phyloP scores from a whole-genome alignment of 2,888 invertebrate species.

The Drosophila testacea region DNA sequence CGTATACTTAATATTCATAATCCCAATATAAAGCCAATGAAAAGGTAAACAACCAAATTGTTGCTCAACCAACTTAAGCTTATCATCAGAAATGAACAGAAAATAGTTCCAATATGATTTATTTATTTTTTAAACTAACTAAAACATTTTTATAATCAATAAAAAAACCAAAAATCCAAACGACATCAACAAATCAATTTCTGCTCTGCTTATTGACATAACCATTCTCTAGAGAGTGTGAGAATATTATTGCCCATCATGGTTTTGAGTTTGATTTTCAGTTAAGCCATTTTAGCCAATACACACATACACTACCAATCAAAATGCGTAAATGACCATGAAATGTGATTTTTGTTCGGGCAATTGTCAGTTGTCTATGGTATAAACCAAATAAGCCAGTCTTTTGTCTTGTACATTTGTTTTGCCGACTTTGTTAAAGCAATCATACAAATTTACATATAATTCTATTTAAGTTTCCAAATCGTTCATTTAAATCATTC shows the following conservation, averaged over 20 bases:
- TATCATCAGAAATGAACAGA: conserved; percentile 13
- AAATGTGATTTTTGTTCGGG: conserved; percentile 60
- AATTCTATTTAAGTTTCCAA: not conserved
- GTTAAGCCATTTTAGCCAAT: conserved; percentile 34
- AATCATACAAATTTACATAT: conserved; percentile 9
- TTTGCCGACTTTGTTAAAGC: conserved; percentile 65
- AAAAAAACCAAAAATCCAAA: conserved; percentile 2
- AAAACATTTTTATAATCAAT: not conserved
- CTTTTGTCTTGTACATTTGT: conserved; percentile 67
- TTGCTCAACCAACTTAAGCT: conserved; percentile 46
- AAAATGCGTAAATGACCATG: conserved; percentile 72
- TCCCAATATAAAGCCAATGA: conserved; percentile 21
- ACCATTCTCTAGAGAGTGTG: conserved; percentile 12
- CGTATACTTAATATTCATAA: conserved; percentile 10
- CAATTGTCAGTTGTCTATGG: conserved; percentile 15
- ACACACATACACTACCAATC: conserved; percentile 20
- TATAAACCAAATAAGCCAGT: conserved; percentile 13
- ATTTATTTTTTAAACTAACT: conserved; percentile 7
- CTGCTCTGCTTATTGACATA: conserved; percentile 31
- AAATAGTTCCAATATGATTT: conserved; percentile 15
- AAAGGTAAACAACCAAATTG: conserved; percentile 45
- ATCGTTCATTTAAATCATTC: conserved; percentile 17
- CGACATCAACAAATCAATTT: conserved; percentile 17
- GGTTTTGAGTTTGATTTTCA: conserved; percentile 21
- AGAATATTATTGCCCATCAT: conserved; percentile 24